phyloP scores from a whole-genome alignment of 2,797 vertebrate species.

The Triplophysa bombifrons region DNA sequence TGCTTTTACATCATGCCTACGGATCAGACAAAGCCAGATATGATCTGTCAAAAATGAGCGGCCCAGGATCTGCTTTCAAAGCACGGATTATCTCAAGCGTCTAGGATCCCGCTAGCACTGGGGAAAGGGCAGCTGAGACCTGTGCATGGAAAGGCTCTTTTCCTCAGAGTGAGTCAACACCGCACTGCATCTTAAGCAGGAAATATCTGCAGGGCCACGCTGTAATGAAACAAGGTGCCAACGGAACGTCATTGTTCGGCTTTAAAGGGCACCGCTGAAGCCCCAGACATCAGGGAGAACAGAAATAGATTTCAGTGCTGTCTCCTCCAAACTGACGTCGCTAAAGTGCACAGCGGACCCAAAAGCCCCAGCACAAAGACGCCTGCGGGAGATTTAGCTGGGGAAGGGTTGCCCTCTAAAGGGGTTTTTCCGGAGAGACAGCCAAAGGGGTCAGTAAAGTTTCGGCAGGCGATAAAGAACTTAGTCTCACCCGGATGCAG shows the following conservation, averaged over 20 bases:
- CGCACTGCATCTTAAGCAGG: conserved; percentile 37
- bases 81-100: conserved; percentile 23
- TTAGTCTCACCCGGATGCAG: neutral
- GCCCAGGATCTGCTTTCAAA: conserved; percentile 1
- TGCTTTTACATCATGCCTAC: conserved; percentile 2
- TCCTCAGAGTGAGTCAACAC: conserved; percentile 43
- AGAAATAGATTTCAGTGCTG: conserved; percentile 38
- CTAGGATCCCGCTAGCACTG: conserved; percentile 7
- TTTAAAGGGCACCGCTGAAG: conserved; percentile 49
- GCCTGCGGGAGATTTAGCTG: neutral
- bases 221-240: conserved; percentile 38
- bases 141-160: conserved; percentile 24
- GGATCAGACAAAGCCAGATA: conserved; percentile 12
- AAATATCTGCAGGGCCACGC: conserved; percentile 47
- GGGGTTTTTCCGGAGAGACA: conserved; percentile 15
- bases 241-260: conserved; percentile 47
- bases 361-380: neutral
- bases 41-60: neutral
- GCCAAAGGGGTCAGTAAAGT: neutral
- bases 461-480: neutral
- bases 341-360: conserved; percentile 32
- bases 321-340: conserved; percentile 17
- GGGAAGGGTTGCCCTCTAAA: neutral
- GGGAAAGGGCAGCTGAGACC: conserved; percentile 26
- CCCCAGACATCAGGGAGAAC: conserved; percentile 21